These are phyloP conservation scores for Spialia ferax DNA, from an alignment of 2,888 invertebrate species.

Conservation along the genomic window DNA sequence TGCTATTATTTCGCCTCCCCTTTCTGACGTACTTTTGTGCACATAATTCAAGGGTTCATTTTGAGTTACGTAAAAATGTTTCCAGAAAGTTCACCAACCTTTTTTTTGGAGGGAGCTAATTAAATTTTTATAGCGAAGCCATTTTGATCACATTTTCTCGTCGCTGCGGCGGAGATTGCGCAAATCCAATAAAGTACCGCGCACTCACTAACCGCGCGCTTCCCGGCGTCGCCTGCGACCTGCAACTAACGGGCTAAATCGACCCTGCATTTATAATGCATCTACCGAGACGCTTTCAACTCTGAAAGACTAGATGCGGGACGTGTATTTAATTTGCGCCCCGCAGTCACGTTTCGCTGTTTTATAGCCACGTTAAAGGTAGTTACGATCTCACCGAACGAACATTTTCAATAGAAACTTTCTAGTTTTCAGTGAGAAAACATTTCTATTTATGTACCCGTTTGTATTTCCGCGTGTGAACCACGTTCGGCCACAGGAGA, in stretches of 20 bases:
- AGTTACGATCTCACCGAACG: neutral
- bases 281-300: constrained; percentile 16
- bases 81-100: no score
- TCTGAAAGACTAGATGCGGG: constrained; percentile 4
- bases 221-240: neutral
- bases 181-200: constrained; percentile 25
- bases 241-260: constrained; percentile 26
- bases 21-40: no score
- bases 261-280: constrained; percentile 26
- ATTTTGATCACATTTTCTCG: constrained; percentile 16
- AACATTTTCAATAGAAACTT: neutral
- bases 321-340: constrained; percentile 1
- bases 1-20: no score
- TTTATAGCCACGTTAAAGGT: neutral
- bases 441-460: neutral
- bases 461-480: neutral
- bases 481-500: constrained; percentile 6
- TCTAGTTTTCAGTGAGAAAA: neutral
- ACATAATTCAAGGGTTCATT: no score
- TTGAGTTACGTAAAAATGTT: no score
- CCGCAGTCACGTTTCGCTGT: neutral
- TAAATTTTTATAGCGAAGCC: neutral
- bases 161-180: constrained; percentile 31
- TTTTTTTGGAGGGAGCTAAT: neutral
- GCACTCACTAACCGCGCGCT: neutral